Conservation (phyloP, 2,113 vertebrate species). For the Charina bottae region DNA sequence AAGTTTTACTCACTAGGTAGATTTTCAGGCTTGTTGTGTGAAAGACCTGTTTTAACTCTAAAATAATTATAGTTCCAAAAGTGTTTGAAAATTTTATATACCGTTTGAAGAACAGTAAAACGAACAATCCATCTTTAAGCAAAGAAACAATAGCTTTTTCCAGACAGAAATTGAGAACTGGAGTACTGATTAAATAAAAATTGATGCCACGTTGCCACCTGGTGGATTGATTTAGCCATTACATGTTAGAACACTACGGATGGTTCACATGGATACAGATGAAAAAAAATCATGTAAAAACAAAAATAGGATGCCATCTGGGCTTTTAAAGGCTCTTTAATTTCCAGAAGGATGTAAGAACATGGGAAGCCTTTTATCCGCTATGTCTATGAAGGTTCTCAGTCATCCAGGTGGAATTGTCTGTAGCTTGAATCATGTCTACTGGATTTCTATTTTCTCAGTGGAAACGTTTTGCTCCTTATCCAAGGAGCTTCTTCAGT, state of each 20-base stretch:
- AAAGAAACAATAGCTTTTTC: background rate
- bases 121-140: background rate
- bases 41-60: background rate
- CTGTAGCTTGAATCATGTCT: too few species aligned
- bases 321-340: background rate
- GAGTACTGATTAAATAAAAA: background rate
- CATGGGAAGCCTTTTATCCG: background rate
- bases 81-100: background rate
- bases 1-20: background rate
- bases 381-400: too few species aligned
- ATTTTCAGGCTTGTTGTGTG: background rate
- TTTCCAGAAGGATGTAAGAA: background rate
- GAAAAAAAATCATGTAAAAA: background rate
- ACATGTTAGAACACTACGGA: background rate
- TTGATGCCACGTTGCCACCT: background rate
- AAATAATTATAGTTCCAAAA: background rate
- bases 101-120: background rate
- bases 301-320: background rate
- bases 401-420: too few species aligned
- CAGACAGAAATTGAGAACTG: background rate
- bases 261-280: background rate
- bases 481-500: too few species aligned
- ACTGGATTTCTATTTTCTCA: too few species aligned
- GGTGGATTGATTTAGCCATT: background rate
- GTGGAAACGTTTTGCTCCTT: too few species aligned